These are phyloP conservation scores for Oikopleura albicans DNA, from an alignment of 23 tunicate genomes.

Conservation along the genomic window DNA sequence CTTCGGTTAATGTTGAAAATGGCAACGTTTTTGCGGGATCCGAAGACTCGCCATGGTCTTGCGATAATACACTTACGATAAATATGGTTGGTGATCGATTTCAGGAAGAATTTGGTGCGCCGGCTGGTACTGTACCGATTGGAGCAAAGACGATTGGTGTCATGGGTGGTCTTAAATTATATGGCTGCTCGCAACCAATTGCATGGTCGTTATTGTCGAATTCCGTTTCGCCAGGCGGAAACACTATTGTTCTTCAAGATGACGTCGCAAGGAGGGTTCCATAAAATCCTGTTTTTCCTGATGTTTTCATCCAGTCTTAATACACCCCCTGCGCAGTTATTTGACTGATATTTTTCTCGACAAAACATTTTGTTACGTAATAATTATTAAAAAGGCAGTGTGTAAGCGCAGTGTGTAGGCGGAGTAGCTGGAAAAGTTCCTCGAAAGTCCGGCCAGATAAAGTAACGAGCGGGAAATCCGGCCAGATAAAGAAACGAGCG, in stretches of 20 bases:
- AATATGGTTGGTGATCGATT: background rate
- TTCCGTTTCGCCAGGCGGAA: background rate
- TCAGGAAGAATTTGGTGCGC: conserved; percentile 24
- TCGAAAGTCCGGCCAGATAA: too few species aligned
- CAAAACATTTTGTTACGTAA: too few species aligned
- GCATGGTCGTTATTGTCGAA: background rate
- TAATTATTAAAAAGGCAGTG: too few species aligned
- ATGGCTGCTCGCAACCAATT: background rate
- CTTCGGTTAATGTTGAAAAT: background rate
- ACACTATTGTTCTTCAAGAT: background rate
- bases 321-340: too few species aligned
- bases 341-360: too few species aligned
- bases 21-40: background rate
- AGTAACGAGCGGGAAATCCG: too few species aligned
- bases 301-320: too few species aligned
- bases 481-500: too few species aligned
- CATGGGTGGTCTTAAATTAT: conserved; percentile 18
- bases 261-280: too few species aligned
- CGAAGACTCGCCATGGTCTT: background rate
- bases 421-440: too few species aligned
- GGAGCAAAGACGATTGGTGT: conserved; percentile 28
- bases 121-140: conserved; percentile 30
- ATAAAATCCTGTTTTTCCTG: too few species aligned
- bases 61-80: background rate
- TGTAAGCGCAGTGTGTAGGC: too few species aligned